A percentile compares a stretch with the other conserved stretches of the same genome.
Conservation (phyloP, 2,888 invertebrate genomes). For the Cerastis leucographa region DNA sequence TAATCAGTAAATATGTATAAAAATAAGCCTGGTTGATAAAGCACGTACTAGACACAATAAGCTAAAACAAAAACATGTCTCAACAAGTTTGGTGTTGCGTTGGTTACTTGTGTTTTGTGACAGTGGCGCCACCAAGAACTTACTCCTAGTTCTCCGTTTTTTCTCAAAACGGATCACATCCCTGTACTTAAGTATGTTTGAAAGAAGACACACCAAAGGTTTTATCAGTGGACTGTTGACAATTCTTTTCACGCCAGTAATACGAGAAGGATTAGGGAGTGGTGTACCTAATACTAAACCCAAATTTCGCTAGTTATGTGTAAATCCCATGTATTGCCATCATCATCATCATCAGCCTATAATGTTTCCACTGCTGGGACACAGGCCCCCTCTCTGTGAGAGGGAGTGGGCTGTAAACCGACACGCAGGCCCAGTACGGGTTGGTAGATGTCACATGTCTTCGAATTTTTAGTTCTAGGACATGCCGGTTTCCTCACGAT, state of each 20-base stretch:
- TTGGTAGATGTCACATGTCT: no score
- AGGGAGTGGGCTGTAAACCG: no score
- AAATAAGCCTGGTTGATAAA: constrained; percentile 27
- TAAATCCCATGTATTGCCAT: no score
- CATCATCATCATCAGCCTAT: no score
- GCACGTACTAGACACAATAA: constrained; percentile 15
- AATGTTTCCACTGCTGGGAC: no score
- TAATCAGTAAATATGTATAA: constrained; percentile 24
- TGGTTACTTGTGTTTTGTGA: constrained; percentile 49
- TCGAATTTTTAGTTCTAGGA: no score
- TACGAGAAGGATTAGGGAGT: neutral
- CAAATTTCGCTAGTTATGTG: no score
- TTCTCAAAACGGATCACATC: neutral
- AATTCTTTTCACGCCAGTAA: neutral
- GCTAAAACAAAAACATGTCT: constrained; percentile 4
- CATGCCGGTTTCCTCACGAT: no score
- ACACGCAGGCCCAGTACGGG: no score
- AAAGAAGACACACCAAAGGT: neutral
- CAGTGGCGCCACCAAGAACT: constrained; percentile 15
- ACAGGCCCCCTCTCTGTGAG: no score
- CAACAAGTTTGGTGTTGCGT: constrained; percentile 42
- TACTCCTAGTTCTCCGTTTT: neutral
- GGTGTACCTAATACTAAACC: neutral
- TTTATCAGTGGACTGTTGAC: neutral
- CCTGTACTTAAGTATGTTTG: no score